Percentiles rank a stretch among this genome's conserved stretches.
These are phyloP conservation scores for Acleris laterana DNA, from an alignment of 2,888 invertebrate genomes.

Conservation along the genomic window DNA sequence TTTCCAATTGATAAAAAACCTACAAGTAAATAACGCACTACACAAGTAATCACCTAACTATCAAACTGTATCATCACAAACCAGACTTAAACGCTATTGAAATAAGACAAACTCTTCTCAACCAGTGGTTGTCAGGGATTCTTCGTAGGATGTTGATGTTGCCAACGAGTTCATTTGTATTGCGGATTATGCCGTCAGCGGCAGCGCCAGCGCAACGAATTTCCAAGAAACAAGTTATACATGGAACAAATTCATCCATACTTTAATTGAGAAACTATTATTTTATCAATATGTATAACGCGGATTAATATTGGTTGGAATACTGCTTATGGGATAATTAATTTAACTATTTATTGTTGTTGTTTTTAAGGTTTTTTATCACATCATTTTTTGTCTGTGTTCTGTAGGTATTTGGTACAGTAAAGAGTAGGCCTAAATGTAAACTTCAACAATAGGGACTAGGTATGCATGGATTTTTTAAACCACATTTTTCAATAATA, in stretches of 20 bases:
- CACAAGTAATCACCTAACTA: neutral
- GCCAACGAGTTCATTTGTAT: constrained; percentile 26
- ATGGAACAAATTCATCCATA: neutral
- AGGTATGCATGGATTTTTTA: too few species aligned
- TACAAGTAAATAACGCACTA: neutral
- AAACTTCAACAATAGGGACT: too few species aligned
- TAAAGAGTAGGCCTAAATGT: too few species aligned
- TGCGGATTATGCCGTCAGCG: constrained; percentile 15
- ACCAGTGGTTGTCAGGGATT: constrained; percentile 1
- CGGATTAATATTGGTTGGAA: too few species aligned
- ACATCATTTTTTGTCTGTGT: too few species aligned
- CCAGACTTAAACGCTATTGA: neutral
- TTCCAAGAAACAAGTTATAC: constrained; percentile 23
- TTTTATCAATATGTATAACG: neutral
- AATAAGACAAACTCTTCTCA: neutral
- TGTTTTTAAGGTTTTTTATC: too few species aligned
- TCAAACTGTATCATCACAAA: neutral
- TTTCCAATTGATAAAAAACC: constrained; percentile 20
- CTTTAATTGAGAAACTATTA: constrained; percentile 5
- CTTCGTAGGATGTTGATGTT: constrained; percentile 4
- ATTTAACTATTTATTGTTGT: too few species aligned
- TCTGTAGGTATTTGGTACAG: too few species aligned
- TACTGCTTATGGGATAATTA: too few species aligned
- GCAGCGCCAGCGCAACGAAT: constrained; percentile 17
- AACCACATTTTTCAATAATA: too few species aligned